A percentile compares a stretch with the other conserved stretches of the same genome.
Conservation (phyloP, 2,797 vertebrate genomes). For the Crenichthys baileyi region DNA sequence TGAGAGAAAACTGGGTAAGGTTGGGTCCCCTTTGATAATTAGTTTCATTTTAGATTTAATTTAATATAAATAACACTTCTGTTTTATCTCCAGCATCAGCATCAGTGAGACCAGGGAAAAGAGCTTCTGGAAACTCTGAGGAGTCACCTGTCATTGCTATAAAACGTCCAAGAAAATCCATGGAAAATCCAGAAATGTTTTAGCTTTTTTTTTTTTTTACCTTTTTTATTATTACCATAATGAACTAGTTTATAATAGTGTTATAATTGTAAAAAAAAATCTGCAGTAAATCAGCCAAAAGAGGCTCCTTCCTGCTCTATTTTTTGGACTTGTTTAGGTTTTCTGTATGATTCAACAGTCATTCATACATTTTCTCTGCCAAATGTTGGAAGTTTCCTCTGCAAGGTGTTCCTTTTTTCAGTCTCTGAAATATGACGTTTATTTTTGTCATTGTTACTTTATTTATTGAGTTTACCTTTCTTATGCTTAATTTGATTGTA, state of each 20-base stretch:
- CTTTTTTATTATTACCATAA: not conserved
- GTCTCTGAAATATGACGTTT: not conserved
- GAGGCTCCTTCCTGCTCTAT: not conserved
- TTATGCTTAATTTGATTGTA: not conserved
- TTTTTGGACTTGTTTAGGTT: not conserved
- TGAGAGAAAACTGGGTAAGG: slow-evolving; percentile 83
- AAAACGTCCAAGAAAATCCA: slow-evolving; percentile 40
- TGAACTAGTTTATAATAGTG: too few species aligned
- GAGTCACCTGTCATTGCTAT: not conserved
- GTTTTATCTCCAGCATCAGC: slow-evolving; percentile 40
- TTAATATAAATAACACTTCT: slow-evolving; percentile 1
- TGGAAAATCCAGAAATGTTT: rapidly evolving
- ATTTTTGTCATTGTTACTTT: too few species aligned
- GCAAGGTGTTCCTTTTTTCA: not conserved
- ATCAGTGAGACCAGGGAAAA: slow-evolving; percentile 43
- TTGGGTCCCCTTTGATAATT: not conserved
- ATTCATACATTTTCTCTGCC: not conserved
- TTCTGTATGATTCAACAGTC: not conserved
- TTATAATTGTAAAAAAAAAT: not conserved
- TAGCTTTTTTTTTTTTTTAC: not conserved
- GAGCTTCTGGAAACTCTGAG: not conserved
- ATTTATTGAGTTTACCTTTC: not conserved
- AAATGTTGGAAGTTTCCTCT: not conserved
- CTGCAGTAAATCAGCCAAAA: not conserved
- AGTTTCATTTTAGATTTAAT: not conserved